Base-by-base conservation (phyloP, 2,888 invertebrate genomes). In the Leuctra nigra region DNA sequence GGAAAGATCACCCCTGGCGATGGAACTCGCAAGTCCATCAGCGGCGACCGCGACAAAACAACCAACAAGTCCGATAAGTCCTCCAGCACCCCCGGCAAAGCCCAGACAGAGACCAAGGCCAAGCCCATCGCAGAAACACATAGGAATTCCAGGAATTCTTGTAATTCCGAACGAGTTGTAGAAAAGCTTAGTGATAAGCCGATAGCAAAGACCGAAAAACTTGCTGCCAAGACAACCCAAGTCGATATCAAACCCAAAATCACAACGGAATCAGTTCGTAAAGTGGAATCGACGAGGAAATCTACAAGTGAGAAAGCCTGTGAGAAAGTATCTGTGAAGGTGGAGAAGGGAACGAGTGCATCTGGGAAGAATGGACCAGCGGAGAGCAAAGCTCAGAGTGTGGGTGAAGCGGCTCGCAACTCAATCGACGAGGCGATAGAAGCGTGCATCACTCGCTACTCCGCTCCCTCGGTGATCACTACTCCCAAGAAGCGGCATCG, bases 401-500 rank as follows among this genome's bases (percentile, higher is more conserved):
- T 18, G 1, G 18, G 20, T 14, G 62, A 63, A 16, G 14, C 23
- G 14, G 48, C 57, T 14, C 59, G 65, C 46, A 65, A 64, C 56
- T 66, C 66, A 4, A 77, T 79, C 54, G 77, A 78, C 61, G 79
- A 79, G 66, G 77, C 78, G 0, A 79, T 78, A 24, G 79, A 79
- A 63, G 78, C 76, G 18, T 76, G 76, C 55, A 77, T 77, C 47
- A 77, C 71, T 58, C 71, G 72, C 64, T 76, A 73, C 61, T 65
- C 72, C 3, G 63, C 71, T 16, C 57, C 60, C 7, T 52, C 64
- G 6, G 64, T 66, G 11, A 66, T 66, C 20, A 83, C 84, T 1
- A 86, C 87, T 1, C 86, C 87, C 1, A 87, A 87, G 66, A 87
- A 87, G 66, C 75, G 86, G 1, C 86, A 86, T 66, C 73, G 86